A percentile compares a stretch with the other conserved stretches of the same genome.
Evolutionary conservation across 2,797 vertebrate species (phyloP).

Genomic region (Vespertilio murinus): DNA sequence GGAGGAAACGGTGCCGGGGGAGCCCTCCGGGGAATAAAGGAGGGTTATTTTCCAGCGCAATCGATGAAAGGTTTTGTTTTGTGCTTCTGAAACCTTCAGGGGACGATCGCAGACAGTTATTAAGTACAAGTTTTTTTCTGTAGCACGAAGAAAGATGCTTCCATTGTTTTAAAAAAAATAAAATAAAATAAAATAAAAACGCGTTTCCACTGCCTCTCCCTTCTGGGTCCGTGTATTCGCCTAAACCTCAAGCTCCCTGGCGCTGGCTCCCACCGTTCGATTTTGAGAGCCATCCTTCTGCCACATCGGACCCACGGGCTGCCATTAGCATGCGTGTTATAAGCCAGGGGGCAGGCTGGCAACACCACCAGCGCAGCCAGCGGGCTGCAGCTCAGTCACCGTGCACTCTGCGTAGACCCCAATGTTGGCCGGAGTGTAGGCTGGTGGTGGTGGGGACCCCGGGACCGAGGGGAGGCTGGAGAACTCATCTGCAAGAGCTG

Average conservation of each 20-base stretch:
- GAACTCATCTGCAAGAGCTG: slow-evolving; percentile 62
- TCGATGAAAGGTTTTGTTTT: slow-evolving; percentile 66
- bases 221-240: not conserved
- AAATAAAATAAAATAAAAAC: too few species aligned
- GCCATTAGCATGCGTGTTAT: not conserved
- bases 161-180: slow-evolving; percentile 21
- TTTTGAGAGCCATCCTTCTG: not conserved
- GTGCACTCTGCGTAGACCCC: not conserved
- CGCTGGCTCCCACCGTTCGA: rapidly evolving
- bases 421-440: not conserved
- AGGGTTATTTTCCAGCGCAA: slow-evolving; percentile 53
- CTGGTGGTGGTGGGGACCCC: not conserved
- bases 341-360: slow-evolving; percentile 52
- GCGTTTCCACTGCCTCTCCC: not conserved
- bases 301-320: slow-evolving; percentile 6
- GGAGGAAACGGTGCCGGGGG: not conserved
- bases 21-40: slow-evolving; percentile 30
- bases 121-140: slow-evolving; percentile 75
- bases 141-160: slow-evolving; percentile 67
- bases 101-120: not conserved
- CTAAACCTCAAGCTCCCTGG: rapidly evolving
- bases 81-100: slow-evolving; percentile 72
- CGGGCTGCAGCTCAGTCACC: slow-evolving; percentile 56
- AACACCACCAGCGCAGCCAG: not conserved
- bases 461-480: not conserved